Evolutionary conservation across 2,113 vertebrate genomes (phyloP), one percentile per base, ranked within the genome.

Genomic region (Irena cyanogastra): DNA sequence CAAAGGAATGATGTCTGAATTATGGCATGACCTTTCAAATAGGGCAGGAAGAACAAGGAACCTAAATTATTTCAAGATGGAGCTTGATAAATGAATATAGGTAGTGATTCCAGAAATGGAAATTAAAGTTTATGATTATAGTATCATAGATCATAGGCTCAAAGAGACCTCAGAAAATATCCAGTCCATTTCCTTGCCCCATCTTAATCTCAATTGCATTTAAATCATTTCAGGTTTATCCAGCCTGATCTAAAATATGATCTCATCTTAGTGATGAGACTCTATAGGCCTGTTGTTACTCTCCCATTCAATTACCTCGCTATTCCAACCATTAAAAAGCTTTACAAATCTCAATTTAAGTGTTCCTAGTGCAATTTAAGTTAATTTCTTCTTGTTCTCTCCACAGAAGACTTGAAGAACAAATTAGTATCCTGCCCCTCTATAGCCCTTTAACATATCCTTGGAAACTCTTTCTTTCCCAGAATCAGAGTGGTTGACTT

Each of bases 41-140:
- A 93, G 59, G 66, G 42, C 42, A 76, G 50, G 27, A 63, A 93
- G 71, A 88, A 90, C 45, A 85, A 83, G 54, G 37, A 94, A 85
- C 88, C 75, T 83, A 90, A 88, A 88, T 96, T 94, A 92, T 92
- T 94, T 94, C 85, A 95, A 92, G 84, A 83, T 87, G 44, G 57
- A 93, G 21, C 42, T 90, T 96, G 82, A 94, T 96, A 77, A 94
- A 95, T 92, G 75, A 74, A 61, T 86, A 45, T n/a, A 69, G 42
- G 42, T 88, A 88, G 92, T 72, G 54, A 72, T 90, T 44, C 53
- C 70, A 86, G 94, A 95, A 71, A 59, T 90, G 59, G 50, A 95
- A 95, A 94, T 95, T 85, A 79, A 91, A 79, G 80, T 91, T 91
- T 91, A 86, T 79, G 44, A 85, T 88, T 88, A 77, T 88, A 80